Base-by-base conservation (phyloP, 2,888 invertebrate species). In the Acrobasis consociella region DNA sequence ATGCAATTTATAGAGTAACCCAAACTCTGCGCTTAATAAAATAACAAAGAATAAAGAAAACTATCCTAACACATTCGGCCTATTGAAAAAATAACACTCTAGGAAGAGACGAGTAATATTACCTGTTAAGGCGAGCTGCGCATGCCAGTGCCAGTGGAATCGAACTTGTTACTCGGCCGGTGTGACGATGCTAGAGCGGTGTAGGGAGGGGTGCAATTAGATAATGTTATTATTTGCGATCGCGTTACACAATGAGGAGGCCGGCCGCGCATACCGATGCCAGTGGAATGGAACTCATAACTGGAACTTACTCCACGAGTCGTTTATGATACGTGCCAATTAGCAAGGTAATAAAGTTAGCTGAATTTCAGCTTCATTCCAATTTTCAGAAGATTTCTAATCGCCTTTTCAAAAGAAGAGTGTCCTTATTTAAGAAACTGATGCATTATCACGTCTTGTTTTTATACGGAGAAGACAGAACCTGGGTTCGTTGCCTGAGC, bases 161-260 rank as follows among this genome's bases (percentile, higher is more conserved):
- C 0, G 7, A 31, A 31, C 31, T 31, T 7, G 31, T 31, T 31
- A 31, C 17, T 56, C 56, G 39, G 13, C 56, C 13, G 11, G 16
- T 42, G 11, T 56, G 42, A 39, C 31, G 38, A 17, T 38, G 10
- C 17, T 9, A 17, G 37, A 16, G 39, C 11, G n/a, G 13, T 16
- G 42, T 17, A 38, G 15, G 15, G 38, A n/a, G 42, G 8, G 16
- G 39, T 39, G 42, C 63, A 62, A 63, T 62, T 60, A 62, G 55
- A 58, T 65, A 62, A 65, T 56, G 52, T 16, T 52, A 63, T 65
- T 65, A 65, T 65, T 65, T 62, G 62, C 59, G 63, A 62, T 62
- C 63, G 63, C 60, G 56, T 65, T 65, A 65, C 62, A 16, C 63
- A 49, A 52, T 65, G 63, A 65, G 37, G 22, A 11, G 46, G 31